Base-by-base conservation (phyloP, 2,113 vertebrate genomes). In the Aphyosemion australe region DNA sequence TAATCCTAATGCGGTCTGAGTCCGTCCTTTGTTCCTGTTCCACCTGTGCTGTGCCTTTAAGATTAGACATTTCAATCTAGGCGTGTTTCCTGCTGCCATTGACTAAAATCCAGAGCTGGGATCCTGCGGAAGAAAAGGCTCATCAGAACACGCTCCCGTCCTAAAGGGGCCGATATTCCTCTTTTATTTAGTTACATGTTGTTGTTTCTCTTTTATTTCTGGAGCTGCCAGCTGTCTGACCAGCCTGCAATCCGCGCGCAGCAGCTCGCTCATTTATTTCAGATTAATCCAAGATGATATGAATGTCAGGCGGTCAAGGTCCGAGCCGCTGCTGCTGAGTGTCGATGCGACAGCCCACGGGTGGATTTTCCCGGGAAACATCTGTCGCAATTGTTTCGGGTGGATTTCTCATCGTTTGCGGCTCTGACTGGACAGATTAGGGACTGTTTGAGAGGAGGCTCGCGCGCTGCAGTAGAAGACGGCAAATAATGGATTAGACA, bases 71-170 rank as follows among this genome's bases (percentile, higher is more conserved):
- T 89, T 88, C 74, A 87, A 85, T 90, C 89, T 86, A 91, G 92
- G 92, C 92, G 93, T 93, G 91, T 94, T 93, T 93, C 91, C 87
- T 92, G 89, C 90, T 91, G 74, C 90, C 90, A 89, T 90, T 89
- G 89, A 91, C 81, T 83, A 63, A 84, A 90, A 80, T 75, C 72
- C 54, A 80, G 75, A 72, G 48, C 80, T 79, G 73, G 65, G 72
- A 79, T 88, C 87, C 80, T 88, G 87, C 89, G n/a, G 46, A 8
- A 7, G 46, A 7, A 52, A 32, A 6, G 8, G 15, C 20, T 19
- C 74, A 61, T 67, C 53, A 56, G 49, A 15, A 48, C 61, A 52
- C 56, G 34, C 13, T 32, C 5, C 55, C 34, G 12, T 37, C 49
- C 68, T 2, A 49, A 9, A 15, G 49, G 39, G 62, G 10, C 47